Base-by-base conservation (phyloP, 1,140 invertebrate genomes). In the Druon quercuslanigerum region DNA sequence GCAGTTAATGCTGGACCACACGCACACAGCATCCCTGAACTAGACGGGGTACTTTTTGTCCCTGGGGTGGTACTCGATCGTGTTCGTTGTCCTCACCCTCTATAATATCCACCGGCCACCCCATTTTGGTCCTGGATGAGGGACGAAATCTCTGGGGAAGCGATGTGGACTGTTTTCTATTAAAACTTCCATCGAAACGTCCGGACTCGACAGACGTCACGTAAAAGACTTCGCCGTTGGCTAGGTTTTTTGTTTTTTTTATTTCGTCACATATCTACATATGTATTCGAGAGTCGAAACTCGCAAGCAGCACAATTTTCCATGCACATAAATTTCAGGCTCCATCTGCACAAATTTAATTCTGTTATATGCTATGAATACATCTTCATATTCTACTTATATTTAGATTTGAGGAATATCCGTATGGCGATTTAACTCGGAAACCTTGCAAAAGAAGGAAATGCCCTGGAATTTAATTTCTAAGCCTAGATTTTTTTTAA, bases 171-270 rank as follows among this genome's bases (percentile, higher is more conserved):
- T 66, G 60, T 66, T 66, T 66, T 66, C 60, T 66, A 66, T 66
- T 46, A 66, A 66, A 66, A 66, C 60, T 66, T 66, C 60, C 60
- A 66, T 66, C 60, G 60, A 66, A 66, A 66, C 25, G 60, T 66
- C 60, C 60, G 13, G 60, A n/a, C 60, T 25, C 33, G 60, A 66
- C 60, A 66, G 60, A 66, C 60, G 33, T 46, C 25, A 60, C 60
- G 33, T 66, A 66, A 66, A 66, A 40, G 60, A 66, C 60, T 66
- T 14, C 25, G 60, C 60, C 60, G 40, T 20, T 33, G 60, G 60
- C 60, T 66, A 66, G 60, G 46, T 66, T 66, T 66, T 66, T 40
- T 66, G 46, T 66, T 66, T 66, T 66, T 66, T 66, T 40, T 66
- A 66, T 66, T 46, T 11, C 25, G 25, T 33, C 60, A 16, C 9